Base-by-base conservation (phyloP, 2,888 invertebrate species). In the Torymus auratus region DNA sequence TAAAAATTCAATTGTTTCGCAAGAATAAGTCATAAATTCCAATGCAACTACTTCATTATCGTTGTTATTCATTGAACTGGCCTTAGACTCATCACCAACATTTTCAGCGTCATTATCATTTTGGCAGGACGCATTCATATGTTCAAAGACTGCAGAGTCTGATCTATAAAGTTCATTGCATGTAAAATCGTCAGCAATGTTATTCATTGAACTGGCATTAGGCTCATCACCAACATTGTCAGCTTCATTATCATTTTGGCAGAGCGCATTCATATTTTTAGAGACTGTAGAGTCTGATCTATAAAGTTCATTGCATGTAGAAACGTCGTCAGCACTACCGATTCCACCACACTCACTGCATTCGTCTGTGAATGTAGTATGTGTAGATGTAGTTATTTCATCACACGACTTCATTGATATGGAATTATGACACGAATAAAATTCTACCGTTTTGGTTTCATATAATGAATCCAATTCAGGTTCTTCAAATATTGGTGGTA, bases 1-100 rank as follows among this genome's bases (percentile, higher is more conserved):
- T 14, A 88, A 79, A 75, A 89, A 88, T 74, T 89, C 89, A 14
- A 62, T 84, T 0, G 88, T 88, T 7, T 89, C 88, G 60, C 85
- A 85, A 0, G 87, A 88, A 55, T 81, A 78, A 0, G 84, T 82
- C 86, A 88, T 85, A 23, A 50, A 84, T 73, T 85, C 83, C 10
- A 77, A 11, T 60, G 67, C n/a, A 20, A 17, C 17, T 64, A 70
- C 78, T 11, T 72, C 56, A 53, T 64, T 62, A n/a, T 74, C 41
- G 41, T 41, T 64, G 17, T 77, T 78, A 60, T 73, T 50, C 1
- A 12, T 2, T 4, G 15, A 72, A 23, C 62, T 68, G 3, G 10
- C 4, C 3, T 56, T 64, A 7, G 85, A 85, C 5, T 83, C 78
- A 61, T 85, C 86, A 14, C 83, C 85, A 56, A 84, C 79, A 79